phyloP scores from a whole-genome alignment of 2,797 vertebrate genomes.

The Rhabdomys pumilio region DNA sequence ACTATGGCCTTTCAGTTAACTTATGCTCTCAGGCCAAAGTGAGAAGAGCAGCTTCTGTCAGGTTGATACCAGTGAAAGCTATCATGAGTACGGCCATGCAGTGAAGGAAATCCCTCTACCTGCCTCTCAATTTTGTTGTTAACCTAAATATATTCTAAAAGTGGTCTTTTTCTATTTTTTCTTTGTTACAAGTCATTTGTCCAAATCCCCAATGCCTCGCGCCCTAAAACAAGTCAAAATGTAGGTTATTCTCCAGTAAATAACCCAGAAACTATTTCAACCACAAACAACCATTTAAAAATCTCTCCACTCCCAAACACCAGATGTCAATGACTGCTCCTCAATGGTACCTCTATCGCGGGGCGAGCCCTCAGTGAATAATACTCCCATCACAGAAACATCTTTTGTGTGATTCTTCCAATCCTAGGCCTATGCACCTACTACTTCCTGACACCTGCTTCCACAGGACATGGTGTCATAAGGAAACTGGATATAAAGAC shows the following conservation, averaged over 20 bases:
- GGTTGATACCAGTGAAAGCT: no score
- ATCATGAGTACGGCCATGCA: no score
- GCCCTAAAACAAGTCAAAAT: slow-evolving; percentile 56
- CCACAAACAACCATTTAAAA: slow-evolving; percentile 52
- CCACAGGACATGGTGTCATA: slow-evolving; percentile 81
- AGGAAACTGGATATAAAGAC: slow-evolving; percentile 85
- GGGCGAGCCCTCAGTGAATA: slow-evolving; percentile 53
- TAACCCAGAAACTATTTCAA: slow-evolving; percentile 62
- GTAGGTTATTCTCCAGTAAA: slow-evolving; percentile 44
- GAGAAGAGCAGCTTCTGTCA: background rate
- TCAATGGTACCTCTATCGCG: slow-evolving; percentile 36
- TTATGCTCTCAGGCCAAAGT: background rate
- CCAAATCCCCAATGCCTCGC: slow-evolving; percentile 6
- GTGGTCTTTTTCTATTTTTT: background rate
- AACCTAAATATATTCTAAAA: slow-evolving; percentile 9
- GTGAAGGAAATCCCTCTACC: background rate
- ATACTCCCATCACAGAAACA: slow-evolving; percentile 56
- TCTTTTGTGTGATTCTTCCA: slow-evolving; percentile 66
- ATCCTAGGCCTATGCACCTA: slow-evolving; percentile 78
- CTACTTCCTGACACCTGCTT: slow-evolving; percentile 84
- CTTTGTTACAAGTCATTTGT: slow-evolving; percentile 33
- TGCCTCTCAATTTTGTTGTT: slow-evolving; percentile 7
- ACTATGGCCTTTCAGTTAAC: background rate
- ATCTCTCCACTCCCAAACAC: slow-evolving; percentile 49
- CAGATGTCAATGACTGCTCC: slow-evolving; percentile 30